Percentiles rank a stretch among this genome's conserved stretches.
Evolutionary conservation across 2,797 vertebrate species (phyloP).

Genomic region (Hippopotamyrus pictus): DNA sequence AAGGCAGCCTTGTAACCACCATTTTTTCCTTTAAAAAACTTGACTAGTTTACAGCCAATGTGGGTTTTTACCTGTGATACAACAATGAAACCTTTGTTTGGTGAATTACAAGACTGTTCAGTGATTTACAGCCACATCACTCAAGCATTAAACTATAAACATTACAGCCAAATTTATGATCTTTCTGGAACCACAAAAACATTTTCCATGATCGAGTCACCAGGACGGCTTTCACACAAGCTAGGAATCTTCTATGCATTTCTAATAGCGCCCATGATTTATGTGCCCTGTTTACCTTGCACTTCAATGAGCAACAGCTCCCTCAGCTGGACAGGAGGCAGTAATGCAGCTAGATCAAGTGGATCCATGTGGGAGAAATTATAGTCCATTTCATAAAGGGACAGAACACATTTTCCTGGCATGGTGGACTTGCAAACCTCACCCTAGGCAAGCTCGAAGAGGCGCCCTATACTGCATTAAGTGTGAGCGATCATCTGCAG

Average conservation of each 20-base stretch:
- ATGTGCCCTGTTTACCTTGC: neutral
- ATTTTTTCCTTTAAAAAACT: neutral
- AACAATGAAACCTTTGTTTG: neutral
- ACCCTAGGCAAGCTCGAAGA: slow-evolving; percentile 1
- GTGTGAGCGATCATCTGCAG: neutral
- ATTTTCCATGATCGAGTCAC: neutral
- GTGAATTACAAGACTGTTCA: neutral
- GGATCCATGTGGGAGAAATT: neutral
- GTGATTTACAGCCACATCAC: neutral
- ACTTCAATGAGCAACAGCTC: neutral
- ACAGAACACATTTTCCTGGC: slow-evolving; percentile 7
- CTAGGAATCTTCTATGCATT: neutral
- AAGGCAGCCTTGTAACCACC: neutral
- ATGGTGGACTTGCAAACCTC: neutral
- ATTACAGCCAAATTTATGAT: neutral
- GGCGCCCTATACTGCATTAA: neutral
- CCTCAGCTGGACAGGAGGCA: neutral
- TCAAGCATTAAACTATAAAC: neutral
- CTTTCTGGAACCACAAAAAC: neutral
- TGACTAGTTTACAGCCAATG: neutral
- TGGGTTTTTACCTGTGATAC: neutral
- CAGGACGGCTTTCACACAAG: neutral
- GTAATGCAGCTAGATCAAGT: neutral
- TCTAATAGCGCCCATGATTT: neutral
- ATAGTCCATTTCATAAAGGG: neutral